Evolutionary conservation across 1,140 invertebrate species (phyloP), one percentile per base, ranked within the genome.

Genomic region (Cecropterus lyciades): DNA sequence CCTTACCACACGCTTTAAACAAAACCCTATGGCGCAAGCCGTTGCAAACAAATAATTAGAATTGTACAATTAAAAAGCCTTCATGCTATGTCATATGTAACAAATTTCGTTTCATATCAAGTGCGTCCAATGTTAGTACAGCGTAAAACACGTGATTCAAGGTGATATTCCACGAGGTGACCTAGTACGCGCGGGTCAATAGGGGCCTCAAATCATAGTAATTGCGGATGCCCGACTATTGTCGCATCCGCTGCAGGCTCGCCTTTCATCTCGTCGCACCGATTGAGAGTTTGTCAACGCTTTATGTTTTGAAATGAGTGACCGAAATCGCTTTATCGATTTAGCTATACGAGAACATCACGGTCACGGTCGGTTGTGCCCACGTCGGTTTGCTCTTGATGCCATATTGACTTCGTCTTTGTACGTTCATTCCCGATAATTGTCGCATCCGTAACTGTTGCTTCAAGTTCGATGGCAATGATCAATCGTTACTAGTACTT

Each of bases 191-290:
- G 70, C 72, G 33, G 59, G 51, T 63, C 59, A 77, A 79, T 79
- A 56, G 81, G 83, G 81, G 76, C 81, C 79, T 85, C 83, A 79
- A 86, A 86, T 84, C 77, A 84, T 72, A 76, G 65, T 81, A 81
- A 86, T 81, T 78, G 80, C 77, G 84, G 84, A 86, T 83, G 77
- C 75, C 66, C 65, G 64, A 71, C 72, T 77, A 82, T 79, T 80
- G 75, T 71, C 65, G 70, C 71, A 81, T 84, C 81, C 81, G 81
- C 71, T 63, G 59, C 69, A 67, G 68, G 59, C 73, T 70, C 77
- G 80, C 73, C 69, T 76, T 65, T 70, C 67, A 67, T 73, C 66
- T 60, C 46, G 24, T 55, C 57, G 57, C 46, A 62, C 57, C 46
- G 59, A 62, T 62, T 62, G 57, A n/a, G 57, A 37, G 57, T 62